A percentile compares a stretch with the other conserved stretches of the same genome.
phyloP scores from a whole-genome alignment of 1,140 invertebrate species.

The Dreissena polymorpha region DNA sequence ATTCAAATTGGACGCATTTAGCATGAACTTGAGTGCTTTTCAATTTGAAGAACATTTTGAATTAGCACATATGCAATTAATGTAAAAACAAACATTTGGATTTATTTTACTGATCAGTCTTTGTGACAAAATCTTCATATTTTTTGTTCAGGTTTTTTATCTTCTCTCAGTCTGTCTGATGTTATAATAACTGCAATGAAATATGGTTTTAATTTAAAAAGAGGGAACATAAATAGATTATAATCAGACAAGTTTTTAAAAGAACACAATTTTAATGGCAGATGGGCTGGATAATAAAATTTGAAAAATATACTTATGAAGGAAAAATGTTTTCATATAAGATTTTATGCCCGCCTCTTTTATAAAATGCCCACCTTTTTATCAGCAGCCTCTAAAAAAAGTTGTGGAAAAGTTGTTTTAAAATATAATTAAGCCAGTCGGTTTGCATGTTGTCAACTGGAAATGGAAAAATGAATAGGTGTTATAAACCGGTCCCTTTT shows the following conservation, averaged over 20 bases:
- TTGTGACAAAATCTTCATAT: constrained; percentile 22
- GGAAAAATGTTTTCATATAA: no score
- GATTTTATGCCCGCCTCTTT: no score
- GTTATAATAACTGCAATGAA: not conserved
- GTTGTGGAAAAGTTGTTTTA: no score
- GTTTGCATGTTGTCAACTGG: no score
- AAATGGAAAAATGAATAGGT: no score
- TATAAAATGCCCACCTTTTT: no score
- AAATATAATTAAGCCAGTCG: no score
- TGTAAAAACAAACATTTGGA: constrained; percentile 55
- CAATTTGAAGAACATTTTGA: constrained; percentile 44
- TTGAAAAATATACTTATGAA: no score
- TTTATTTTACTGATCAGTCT: constrained; percentile 37
- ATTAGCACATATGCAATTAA: constrained; percentile 46
- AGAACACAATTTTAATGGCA: not conserved
- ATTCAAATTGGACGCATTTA: constrained; percentile 45
- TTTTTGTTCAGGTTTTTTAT: not conserved
- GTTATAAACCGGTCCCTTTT: no score
- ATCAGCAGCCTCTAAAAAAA: no score
- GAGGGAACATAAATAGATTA: not conserved
- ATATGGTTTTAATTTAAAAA: constrained; percentile 7
- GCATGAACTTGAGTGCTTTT: constrained; percentile 19
- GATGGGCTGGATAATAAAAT: no score
- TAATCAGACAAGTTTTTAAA: constrained; percentile 11
- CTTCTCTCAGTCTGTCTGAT: not conserved